Percentiles rank a stretch among this genome's conserved stretches.
phyloP scores from a whole-genome alignment of 2,113 vertebrate species.

The Mormyrus lacerda region DNA sequence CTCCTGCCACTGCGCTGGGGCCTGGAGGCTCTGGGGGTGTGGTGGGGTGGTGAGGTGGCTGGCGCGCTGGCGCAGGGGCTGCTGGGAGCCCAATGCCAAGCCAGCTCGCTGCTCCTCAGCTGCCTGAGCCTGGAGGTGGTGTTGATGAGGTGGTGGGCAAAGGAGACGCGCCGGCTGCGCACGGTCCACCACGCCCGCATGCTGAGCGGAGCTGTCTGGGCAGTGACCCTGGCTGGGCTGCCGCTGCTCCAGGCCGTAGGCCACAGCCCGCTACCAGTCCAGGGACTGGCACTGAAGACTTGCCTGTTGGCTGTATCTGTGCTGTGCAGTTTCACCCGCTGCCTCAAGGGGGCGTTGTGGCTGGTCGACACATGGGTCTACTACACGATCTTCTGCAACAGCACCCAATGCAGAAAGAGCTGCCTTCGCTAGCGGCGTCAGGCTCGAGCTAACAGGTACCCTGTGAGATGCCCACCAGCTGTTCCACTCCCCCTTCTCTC shows the following conservation, averaged over 20 bases:
- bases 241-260: slow-evolving; percentile 35
- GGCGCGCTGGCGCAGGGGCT: slow-evolving; percentile 42
- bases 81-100: slow-evolving; percentile 51
- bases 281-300: background rate
- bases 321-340: slow-evolving; percentile 41
- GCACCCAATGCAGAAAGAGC: slow-evolving; percentile 36
- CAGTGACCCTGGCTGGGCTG: slow-evolving; percentile 45
- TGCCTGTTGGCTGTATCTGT: background rate
- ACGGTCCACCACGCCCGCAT: slow-evolving; percentile 50
- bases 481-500: background rate
- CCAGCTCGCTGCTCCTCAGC: slow-evolving; percentile 62
- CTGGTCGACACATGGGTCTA: slow-evolving; percentile 59
- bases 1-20: slow-evolving; percentile 42
- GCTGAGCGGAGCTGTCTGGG: slow-evolving; percentile 47
- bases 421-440: slow-evolving; percentile 37
- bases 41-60: background rate
- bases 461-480: background rate
- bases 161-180: slow-evolving; percentile 49
- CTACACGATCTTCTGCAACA: slow-evolving; percentile 54
- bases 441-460: background rate
- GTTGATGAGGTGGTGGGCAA: slow-evolving; percentile 58
- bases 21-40: slow-evolving; percentile 11
- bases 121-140: slow-evolving; percentile 64
- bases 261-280: background rate
- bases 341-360: slow-evolving; percentile 53